Base-by-base conservation (phyloP, 37 sponge, comb jelly and placozoan genomes). In the Beroe ovata region DNA sequence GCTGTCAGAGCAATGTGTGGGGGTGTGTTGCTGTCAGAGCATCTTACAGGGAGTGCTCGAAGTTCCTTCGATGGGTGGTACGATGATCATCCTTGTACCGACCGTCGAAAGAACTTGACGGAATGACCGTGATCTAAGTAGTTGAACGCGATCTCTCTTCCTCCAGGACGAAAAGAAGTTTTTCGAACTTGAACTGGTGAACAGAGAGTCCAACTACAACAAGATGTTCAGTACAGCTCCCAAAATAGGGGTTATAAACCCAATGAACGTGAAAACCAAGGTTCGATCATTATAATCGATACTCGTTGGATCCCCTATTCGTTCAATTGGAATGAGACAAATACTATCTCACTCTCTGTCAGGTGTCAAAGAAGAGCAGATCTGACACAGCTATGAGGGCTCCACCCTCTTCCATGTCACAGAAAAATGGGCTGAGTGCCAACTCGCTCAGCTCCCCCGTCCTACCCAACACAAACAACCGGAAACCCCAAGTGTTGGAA, bases 161-260 rank as follows among this genome's bases (percentile, higher is more conserved):
- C 59, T 28, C 63, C 90, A 94, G 95, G 92, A 92, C 47, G 97
- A 96, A 91, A 93, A 93, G 81, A 90, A 90, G 34, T 37, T 94
- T 47, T 96, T 92, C 54, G 92, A 96, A 90, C 59, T 94, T 88
- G 97, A 96, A 90, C 64, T 96, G 90, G 89, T 94, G 72, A 96
- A 96, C 88, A 91, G 97, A 58, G 97, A 96, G 88, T 91, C 94
- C 37, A 96, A 94, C 89, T 96, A 96, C 91, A 96, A 96, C 89
- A 93, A 94, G 72, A 6, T 96, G 40, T 96, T 96, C 91, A 94
- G 61, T 88, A 90, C 92, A 40, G 93, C 91, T 29, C 97, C 97
- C 29, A 66, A 69, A 20, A 89, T 96, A 11, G 97, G 95, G 63
- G 40, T 62, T 23, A 60, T 91, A 18, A 91, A 84, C 47, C 88